These are phyloP conservation scores for Tubulanus polymorphus DNA, from an alignment of 2,888 invertebrate genomes.

Conservation along the genomic window DNA sequence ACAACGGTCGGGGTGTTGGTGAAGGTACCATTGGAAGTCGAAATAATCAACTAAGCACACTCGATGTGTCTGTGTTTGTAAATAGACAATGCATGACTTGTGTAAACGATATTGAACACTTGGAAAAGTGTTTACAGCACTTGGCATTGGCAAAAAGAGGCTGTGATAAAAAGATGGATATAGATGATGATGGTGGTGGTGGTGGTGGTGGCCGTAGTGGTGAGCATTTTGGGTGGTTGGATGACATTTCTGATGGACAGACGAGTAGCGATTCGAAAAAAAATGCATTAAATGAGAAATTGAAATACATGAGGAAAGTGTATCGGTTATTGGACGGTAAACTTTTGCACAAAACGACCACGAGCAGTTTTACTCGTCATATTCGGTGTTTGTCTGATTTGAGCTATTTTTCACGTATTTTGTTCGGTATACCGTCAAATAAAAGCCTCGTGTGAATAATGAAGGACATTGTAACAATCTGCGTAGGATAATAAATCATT, in stretches of 20 bases:
- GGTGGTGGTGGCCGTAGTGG: neutral
- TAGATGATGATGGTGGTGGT: neutral
- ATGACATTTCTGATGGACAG: neutral
- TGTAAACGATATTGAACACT: neutral
- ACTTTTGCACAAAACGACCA: neutral
- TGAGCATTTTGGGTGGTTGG: neutral
- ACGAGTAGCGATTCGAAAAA: neutral
- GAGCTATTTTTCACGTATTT: constrained; percentile 1
- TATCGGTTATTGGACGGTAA: constrained; percentile 1
- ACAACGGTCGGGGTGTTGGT: neutral
- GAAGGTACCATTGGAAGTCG: neutral
- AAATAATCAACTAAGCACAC: neutral
- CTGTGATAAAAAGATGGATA: neutral
- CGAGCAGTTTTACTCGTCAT: constrained; percentile 2
- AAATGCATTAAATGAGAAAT: neutral
- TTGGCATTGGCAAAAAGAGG: neutral
- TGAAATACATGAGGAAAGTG: neutral
- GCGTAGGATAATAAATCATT: neutral
- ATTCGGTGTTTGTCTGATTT: neutral
- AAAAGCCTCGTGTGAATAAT: neutral
- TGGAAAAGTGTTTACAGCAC: neutral
- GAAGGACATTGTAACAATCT: neutral
- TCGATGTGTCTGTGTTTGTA: neutral
- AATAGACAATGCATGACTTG: constrained; percentile 1
- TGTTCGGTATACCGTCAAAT: neutral